Evolutionary conservation across 2,113 vertebrate genomes (phyloP).

Genomic region (Neomonachus schauinslandi): DNA sequence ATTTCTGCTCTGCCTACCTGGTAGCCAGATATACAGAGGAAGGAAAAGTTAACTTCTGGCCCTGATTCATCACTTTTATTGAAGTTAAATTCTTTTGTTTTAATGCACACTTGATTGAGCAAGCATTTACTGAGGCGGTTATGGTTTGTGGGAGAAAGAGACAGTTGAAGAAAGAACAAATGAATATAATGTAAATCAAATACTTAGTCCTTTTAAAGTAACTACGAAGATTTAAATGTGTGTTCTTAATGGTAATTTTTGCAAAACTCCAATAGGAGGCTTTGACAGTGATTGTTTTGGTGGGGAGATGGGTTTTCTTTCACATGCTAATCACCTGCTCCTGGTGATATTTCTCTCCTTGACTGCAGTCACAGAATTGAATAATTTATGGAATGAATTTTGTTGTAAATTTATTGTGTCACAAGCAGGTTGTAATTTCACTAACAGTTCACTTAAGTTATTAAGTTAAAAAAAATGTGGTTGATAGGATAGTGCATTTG

Average conservation of each 20-base stretch:
- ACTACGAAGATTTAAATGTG: slow-evolving; percentile 88
- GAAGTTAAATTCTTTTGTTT: slow-evolving; percentile 89
- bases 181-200: slow-evolving; percentile 90
- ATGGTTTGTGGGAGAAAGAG: slow-evolving; percentile 83
- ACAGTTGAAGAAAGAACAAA: slow-evolving; percentile 90
- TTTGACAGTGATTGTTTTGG: slow-evolving; percentile 90
- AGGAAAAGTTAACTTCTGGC: slow-evolving; percentile 79
- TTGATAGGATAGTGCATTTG: slow-evolving; percentile 85
- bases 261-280: slow-evolving; percentile 87
- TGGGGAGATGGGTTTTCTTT: slow-evolving; percentile 88
- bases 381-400: slow-evolving; percentile 93
- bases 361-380: slow-evolving; percentile 89
- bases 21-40: slow-evolving; percentile 46
- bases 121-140: slow-evolving; percentile 87
- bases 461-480: slow-evolving; percentile 88
- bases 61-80: slow-evolving; percentile 90
- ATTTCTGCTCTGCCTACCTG: slow-evolving; percentile 46
- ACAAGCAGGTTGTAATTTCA: slow-evolving; percentile 93
- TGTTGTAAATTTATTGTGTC: slow-evolving; percentile 93
- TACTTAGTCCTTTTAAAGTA: slow-evolving; percentile 88
- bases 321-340: slow-evolving; percentile 91
- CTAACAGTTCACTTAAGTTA: slow-evolving; percentile 93
- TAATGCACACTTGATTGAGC: slow-evolving; percentile 89
- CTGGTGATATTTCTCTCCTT: slow-evolving; percentile 87
- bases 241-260: slow-evolving; percentile 90